Evolutionary conservation across 2,888 invertebrate genomes (phyloP), one percentile per base, ranked within the genome.

Genomic region (Ormyrus rosae): DNA sequence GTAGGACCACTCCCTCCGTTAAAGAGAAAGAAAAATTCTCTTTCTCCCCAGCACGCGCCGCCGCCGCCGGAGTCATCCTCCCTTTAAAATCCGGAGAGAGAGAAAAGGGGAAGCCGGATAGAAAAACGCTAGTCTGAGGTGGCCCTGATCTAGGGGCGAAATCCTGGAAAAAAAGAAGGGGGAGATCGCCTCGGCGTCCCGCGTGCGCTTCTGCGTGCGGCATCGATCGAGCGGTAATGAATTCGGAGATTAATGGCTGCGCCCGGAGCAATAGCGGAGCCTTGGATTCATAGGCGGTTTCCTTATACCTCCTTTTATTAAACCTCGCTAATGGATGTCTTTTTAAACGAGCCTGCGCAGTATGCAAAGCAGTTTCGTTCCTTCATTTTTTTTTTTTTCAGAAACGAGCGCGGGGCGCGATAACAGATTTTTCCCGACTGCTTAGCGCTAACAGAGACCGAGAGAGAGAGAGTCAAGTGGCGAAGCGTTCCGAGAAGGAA

Each of bases 191-290:
- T 53, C 48, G 74, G 53, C 11, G 50, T 67, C 69, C 48, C 65
- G 63, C 55, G 70, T 75, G 77, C 55, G 61, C 34, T 34, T 34
- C 48, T 58, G 56, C 11, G 34, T 34, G 63, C 45, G 58, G 85
- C 85, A 87, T 87, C 86, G 78, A 83, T 84, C 80, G 81, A 84
- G 84, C 84, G 81, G 85, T 88, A 88, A 89, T 88, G 88, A 88
- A 87, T 88, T 85, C 85, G 84, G 83, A 86, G 86, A 87, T 87
- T 85, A 88, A 89, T 88, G 86, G 85, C 82, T 77, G 83, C 74
- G 85, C 86, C 45, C 68, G 63, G 72, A 53, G 72, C 76, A 72
- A 80, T 80, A 80, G 46, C 68, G 70, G 58, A 70, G 60, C 69
- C 73, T 81, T 80, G 56, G 64, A 74, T 73, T 78, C 72, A 81